Evolutionary conservation across 2,888 invertebrate genomes (phyloP).

Genomic region (Cordilura impudica): DNA sequence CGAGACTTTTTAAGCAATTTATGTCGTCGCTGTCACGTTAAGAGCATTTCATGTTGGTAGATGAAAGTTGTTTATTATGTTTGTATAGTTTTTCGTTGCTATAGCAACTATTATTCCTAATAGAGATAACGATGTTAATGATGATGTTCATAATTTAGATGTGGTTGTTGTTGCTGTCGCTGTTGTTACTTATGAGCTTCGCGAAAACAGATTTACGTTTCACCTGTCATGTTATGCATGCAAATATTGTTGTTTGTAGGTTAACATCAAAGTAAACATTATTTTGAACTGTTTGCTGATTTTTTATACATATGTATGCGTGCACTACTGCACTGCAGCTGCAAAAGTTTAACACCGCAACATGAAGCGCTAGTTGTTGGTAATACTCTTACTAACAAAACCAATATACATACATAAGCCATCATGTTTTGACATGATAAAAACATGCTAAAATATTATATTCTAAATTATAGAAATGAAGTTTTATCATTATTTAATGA

Average conservation of each 20-base stretch:
- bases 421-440: too few relatives aligned
- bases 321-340: background rate
- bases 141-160: background rate
- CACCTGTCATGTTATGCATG: background rate
- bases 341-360: too few relatives aligned
- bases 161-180: background rate
- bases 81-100: background rate
- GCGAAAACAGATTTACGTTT: background rate
- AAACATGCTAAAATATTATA: too few relatives aligned
- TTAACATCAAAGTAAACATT: background rate
- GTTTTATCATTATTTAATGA: too few relatives aligned
- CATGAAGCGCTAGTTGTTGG: too few relatives aligned
- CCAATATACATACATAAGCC: too few relatives aligned
- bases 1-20: conserved; percentile 38
- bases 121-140: background rate
- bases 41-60: conserved; percentile 21
- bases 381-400: too few relatives aligned
- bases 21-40: conserved; percentile 40
- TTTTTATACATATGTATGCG: too few relatives aligned
- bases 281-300: background rate
- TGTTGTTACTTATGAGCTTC: background rate
- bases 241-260: background rate
- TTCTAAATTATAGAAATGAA: too few relatives aligned
- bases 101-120: background rate
- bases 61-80: conserved; percentile 26